These are phyloP conservation scores for Drosophila pegasa DNA, from an alignment of 2,888 invertebrate genomes.

Conservation along the genomic window DNA sequence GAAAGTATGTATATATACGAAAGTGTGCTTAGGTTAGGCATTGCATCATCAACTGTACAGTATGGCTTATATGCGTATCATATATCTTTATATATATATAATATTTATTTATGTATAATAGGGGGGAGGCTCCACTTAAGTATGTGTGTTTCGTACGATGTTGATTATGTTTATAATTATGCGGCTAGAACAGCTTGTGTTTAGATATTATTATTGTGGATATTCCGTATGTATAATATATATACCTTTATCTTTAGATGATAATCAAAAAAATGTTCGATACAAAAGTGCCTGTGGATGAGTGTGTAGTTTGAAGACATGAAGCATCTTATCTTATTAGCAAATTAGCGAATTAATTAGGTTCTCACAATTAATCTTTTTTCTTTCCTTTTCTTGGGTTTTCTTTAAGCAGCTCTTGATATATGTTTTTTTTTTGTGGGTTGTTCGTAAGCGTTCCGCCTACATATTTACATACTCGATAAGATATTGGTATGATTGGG, in stretches of 20 bases:
- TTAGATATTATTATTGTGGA: constrained; percentile 43
- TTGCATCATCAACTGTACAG: constrained; percentile 76
- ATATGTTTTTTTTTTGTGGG: constrained; percentile 12
- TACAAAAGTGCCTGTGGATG: constrained; percentile 68
- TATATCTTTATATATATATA: constrained; percentile 29
- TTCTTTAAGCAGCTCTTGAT: constrained; percentile 24
- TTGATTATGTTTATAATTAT: constrained; percentile 70
- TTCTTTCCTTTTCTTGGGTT: neutral
- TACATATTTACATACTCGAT: constrained; percentile 54
- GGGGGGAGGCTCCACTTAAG: constrained; percentile 42
- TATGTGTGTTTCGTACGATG: constrained; percentile 44
- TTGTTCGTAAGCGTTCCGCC: constrained; percentile 25
- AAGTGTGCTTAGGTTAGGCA: constrained; percentile 73
- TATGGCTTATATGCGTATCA: constrained; percentile 67
- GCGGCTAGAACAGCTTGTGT: constrained; percentile 61
- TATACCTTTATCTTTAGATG: constrained; percentile 48
- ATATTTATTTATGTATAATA: constrained; percentile 39
- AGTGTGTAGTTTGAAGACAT: constrained; percentile 20
- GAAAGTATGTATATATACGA: constrained; percentile 46
- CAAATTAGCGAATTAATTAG: constrained; percentile 26
- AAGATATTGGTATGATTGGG: constrained; percentile 46
- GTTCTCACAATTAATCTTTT: constrained; percentile 6
- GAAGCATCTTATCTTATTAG: constrained; percentile 18
- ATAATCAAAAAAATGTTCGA: constrained; percentile 58
- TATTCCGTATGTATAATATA: constrained; percentile 42